Conservation (phyloP, 2,888 invertebrate genomes). For the Lithosia quadra region DNA sequence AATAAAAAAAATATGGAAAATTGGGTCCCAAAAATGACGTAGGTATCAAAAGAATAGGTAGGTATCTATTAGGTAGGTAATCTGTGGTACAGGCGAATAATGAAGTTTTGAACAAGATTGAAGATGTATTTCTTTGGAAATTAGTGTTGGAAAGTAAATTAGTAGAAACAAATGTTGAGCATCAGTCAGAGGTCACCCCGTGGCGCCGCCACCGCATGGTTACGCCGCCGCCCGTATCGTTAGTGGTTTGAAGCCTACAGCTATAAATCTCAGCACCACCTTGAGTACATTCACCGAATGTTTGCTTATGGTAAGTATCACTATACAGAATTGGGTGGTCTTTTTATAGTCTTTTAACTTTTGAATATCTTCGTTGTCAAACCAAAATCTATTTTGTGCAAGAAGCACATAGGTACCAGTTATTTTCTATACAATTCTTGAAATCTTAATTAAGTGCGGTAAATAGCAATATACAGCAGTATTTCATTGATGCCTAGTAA, state of each 20-base stretch:
- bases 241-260: conserved; percentile 78
- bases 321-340: background rate
- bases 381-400: background rate
- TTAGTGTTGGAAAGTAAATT: conserved; percentile 80
- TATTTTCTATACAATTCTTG: too few relatives aligned
- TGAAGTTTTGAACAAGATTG: conserved; percentile 19
- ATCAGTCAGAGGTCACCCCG: conserved; percentile 73
- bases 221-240: conserved; percentile 66
- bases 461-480: too few relatives aligned
- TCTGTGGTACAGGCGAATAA: background rate
- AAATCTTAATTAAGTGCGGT: too few relatives aligned
- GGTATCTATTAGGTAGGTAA: too few relatives aligned
- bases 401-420: too few relatives aligned
- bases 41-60: too few relatives aligned
- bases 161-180: conserved; percentile 84
- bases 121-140: conserved; percentile 64
- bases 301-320: conserved; percentile 44
- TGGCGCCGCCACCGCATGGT: conserved; percentile 39
- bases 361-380: background rate
- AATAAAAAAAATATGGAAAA: background rate
- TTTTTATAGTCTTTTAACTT: background rate
- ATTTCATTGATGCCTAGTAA: too few relatives aligned
- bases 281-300: conserved; percentile 73
- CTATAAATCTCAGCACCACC: conserved; percentile 81
- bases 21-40: too few relatives aligned